Percentiles rank a stretch among this genome's conserved stretches.
Conservation (phyloP, 2,888 invertebrate genomes). For the Sarcophaga variegata region DNA sequence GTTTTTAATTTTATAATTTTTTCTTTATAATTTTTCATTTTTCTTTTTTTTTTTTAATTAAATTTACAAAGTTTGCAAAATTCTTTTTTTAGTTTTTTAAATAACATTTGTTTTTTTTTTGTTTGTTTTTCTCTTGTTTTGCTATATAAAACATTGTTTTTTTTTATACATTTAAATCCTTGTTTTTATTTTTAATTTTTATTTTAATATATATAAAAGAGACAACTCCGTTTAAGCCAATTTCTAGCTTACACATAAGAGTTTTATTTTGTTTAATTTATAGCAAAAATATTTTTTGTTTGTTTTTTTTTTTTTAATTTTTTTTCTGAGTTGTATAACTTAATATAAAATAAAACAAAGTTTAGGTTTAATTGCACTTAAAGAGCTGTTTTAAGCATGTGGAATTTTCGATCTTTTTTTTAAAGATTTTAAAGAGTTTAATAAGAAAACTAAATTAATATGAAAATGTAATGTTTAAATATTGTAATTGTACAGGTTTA, state of each 20-base stretch:
- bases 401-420: neutral
- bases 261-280: conserved; percentile 64
- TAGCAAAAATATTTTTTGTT: conserved; percentile 66
- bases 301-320: conserved; percentile 26
- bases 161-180: conserved; percentile 63
- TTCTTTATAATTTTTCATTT: conserved; percentile 12
- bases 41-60: conserved; percentile 54
- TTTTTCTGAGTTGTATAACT: conserved; percentile 48
- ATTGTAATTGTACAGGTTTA: neutral
- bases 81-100: conserved; percentile 53
- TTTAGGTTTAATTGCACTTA: conserved; percentile 51
- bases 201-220: conserved; percentile 49
- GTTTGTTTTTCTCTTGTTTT: conserved; percentile 38
- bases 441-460: too few species aligned
- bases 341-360: conserved; percentile 65
- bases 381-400: conserved; percentile 44
- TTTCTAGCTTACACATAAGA: conserved; percentile 1
- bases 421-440: neutral
- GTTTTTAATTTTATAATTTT: conserved; percentile 43
- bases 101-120: conserved; percentile 52
- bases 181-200: conserved; percentile 43
- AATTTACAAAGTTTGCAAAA: conserved; percentile 68
- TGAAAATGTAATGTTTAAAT: neutral
- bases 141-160: conserved; percentile 50
- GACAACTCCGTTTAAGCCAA: conserved; percentile 66